Evolutionary conservation across 2,888 invertebrate genomes (phyloP), one percentile per base, ranked within the genome.

Genomic region (Drosophila meridionalis): DNA sequence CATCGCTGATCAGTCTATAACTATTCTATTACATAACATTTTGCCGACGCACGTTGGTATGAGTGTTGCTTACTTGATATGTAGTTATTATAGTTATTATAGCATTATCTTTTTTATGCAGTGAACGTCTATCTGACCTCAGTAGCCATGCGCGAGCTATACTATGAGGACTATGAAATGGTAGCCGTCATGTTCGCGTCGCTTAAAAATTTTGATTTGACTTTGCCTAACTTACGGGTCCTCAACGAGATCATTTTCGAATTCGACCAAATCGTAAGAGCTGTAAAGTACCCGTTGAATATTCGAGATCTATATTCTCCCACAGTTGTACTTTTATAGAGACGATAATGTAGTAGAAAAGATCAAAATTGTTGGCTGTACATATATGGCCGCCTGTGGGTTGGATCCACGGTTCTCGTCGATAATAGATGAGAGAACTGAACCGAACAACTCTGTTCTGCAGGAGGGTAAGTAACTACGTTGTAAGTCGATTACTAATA

Each of bases 111-210:
- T 7, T 4, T n/a, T 32, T 30, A 28, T 48, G 7, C 20, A 78
- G 78, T 69, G 4, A 45, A 66, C 20, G 65, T 71, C 0, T 97
- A 97, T 91, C 93, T 97, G 77, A 95, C 96, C 81, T 94, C 96
- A 93, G 95, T 94, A 32, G 91, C 92, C 82, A 94, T 95, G 56
- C 95, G 96, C 63, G 97, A 97, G 77, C 94, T 98, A 1, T 98
- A 98, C 91, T 96, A 97, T 86, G 97, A 98, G 92, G 95, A 96
- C 73, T 98, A 99, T 90, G 95, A 96, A 60, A 96, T 96, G 83
- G 98, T 98, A 0, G 97, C 98, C 2, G 98, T 99, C 0, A 98
- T 99, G 98, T 99, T 99, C 93, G 99, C 99, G 0, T 97, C 98
- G 0, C 95, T 99, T 42, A 96, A 96, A 26, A 97, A 97, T 89